Percentiles rank a stretch among this genome's conserved stretches.
These are phyloP conservation scores for Drosophila maculinotata DNA, from an alignment of 2,888 invertebrate species.

Conservation along the genomic window DNA sequence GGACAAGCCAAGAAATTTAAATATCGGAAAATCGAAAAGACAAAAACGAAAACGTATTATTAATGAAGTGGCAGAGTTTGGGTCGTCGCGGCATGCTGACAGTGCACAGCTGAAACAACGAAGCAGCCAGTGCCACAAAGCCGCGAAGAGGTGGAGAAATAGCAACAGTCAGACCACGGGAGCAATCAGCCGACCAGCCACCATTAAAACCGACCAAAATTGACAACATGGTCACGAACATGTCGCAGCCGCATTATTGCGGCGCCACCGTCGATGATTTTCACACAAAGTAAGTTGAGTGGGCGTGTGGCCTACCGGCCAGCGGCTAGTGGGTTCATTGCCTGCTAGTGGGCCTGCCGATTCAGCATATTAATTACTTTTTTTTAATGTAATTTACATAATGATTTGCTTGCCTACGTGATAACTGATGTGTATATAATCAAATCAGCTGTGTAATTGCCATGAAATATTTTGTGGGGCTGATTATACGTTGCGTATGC, in stretches of 20 bases:
- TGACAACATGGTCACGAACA: slow-evolving; percentile 81
- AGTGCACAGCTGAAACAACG: slow-evolving; percentile 50
- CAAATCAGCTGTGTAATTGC: slow-evolving; percentile 67
- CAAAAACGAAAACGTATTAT: slow-evolving; percentile 36
- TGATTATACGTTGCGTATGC: slow-evolving; percentile 19
- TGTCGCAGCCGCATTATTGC: slow-evolving; percentile 83
- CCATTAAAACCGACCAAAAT: slow-evolving; percentile 36
- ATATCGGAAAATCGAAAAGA: slow-evolving; percentile 32
- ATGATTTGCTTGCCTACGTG: slow-evolving; percentile 54
- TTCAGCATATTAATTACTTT: slow-evolving; percentile 71
- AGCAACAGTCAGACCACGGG: slow-evolving; percentile 9
- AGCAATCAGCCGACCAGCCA: slow-evolving; percentile 22
- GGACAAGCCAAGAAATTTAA: slow-evolving; percentile 41
- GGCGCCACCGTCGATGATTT: slow-evolving; percentile 84
- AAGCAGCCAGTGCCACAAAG: slow-evolving; percentile 11
- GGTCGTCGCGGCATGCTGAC: slow-evolving; percentile 40
- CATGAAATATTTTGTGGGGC: slow-evolving; percentile 25
- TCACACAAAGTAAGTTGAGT: slow-evolving; percentile 83
- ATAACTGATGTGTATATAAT: slow-evolving; percentile 49
- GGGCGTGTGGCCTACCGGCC: not conserved
- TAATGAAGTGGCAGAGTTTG: slow-evolving; percentile 63
- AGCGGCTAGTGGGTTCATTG: slow-evolving; percentile 5
- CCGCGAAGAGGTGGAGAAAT: slow-evolving; percentile 11
- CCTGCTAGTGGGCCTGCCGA: slow-evolving; percentile 13
- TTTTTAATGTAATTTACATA: slow-evolving; percentile 68